Evolutionary conservation across 2,113 vertebrate species (phyloP).

Genomic region (Caranx ignobilis): DNA sequence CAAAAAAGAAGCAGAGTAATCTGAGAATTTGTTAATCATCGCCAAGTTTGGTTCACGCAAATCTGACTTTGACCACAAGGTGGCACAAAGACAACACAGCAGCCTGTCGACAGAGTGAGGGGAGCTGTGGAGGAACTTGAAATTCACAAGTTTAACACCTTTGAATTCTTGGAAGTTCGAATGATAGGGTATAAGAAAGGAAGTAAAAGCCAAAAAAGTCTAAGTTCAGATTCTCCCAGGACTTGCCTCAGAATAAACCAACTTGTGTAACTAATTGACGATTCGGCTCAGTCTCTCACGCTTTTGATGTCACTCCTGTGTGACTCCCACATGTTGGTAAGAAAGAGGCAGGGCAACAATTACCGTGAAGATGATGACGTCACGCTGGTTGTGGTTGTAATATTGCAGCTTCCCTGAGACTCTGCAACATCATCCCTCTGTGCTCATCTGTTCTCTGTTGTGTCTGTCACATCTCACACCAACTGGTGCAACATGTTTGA

Average conservation of each 20-base stretch:
- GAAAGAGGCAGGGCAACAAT: not conserved
- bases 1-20: constrained; percentile 25
- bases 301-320: not conserved
- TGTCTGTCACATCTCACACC: not conserved
- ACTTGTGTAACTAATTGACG: not conserved
- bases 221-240: no score
- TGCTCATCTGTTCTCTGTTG: not conserved
- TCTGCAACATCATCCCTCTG: no score
- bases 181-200: not conserved
- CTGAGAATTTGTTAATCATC: not conserved
- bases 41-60: not conserved
- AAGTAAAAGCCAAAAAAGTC: no score
- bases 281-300: not conserved
- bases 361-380: not conserved
- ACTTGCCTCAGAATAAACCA: no score
- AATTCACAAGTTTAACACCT: constrained; percentile 12
- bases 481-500: not conserved
- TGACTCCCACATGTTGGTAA: not conserved
- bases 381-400: not conserved
- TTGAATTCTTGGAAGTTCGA: not conserved
- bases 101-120: not conserved
- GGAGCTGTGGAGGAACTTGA: constrained; percentile 14
- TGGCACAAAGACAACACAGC: constrained; percentile 41
- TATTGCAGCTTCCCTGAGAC: not conserved
- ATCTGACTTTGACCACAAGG: constrained; percentile 56